Conservation (phyloP, 2,113 vertebrate genomes). For the Bujurquina vittata region DNA sequence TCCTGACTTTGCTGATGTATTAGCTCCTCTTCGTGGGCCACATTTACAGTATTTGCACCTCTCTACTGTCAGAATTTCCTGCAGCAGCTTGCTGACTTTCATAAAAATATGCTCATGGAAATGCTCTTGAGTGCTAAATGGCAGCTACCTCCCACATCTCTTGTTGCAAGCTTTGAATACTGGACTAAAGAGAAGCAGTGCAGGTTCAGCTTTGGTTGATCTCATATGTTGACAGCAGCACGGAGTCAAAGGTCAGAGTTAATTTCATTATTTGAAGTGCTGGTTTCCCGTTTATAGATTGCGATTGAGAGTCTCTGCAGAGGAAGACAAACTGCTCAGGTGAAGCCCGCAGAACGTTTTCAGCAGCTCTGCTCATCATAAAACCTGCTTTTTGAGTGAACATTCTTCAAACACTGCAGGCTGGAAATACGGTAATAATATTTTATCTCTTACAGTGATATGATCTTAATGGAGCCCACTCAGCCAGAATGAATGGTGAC, state of each 20-base stretch:
- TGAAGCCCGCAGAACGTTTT: not conserved
- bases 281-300: not conserved
- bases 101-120: constrained; percentile 8
- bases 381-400: not conserved
- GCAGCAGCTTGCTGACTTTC: constrained; percentile 3
- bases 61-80: not conserved
- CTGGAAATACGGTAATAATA: not conserved
- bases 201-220: constrained; percentile 20
- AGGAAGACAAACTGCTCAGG: not conserved
- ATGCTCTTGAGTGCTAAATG: constrained; percentile 25
- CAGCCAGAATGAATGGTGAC: not conserved
- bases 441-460: constrained; percentile 27
- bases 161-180: not conserved
- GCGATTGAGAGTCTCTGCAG: not conserved
- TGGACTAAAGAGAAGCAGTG: not conserved
- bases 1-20: not conserved
- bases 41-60: not conserved
- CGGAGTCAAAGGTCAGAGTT: constrained; percentile 13
- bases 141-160: constrained; percentile 31
- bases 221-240: not conserved
- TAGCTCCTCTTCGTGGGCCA: not conserved
- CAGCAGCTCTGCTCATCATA: not conserved
- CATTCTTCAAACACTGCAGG: not conserved
- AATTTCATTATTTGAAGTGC: constrained; percentile 5
- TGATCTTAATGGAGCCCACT: constrained; percentile 41